A percentile compares a stretch with the other conserved stretches of the same genome.
These are phyloP conservation scores for Hassar affinis DNA, from an alignment of 2,113 vertebrate genomes.

Conservation along the genomic window DNA sequence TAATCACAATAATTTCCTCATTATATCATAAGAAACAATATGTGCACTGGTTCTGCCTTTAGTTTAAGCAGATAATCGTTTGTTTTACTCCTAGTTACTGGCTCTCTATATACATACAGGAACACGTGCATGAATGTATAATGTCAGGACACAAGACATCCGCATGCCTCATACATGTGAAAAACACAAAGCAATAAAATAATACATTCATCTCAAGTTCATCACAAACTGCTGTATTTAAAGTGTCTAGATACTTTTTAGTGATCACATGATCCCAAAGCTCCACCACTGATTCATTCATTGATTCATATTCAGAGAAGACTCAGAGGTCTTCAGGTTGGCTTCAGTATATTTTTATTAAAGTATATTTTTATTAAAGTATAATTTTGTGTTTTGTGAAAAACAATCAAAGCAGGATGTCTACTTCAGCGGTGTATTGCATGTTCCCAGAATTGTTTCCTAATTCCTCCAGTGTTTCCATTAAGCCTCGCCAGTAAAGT, in stretches of 20 bases:
- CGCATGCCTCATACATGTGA: not conserved
- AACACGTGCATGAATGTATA: not conserved
- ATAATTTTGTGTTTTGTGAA: not conserved
- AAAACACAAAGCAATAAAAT: not conserved
- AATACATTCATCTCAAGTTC: not conserved
- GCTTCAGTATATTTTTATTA: too few species aligned
- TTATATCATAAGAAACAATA: too few species aligned
- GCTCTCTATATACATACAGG: not conserved
- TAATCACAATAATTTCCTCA: too few species aligned
- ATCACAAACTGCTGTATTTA: not conserved
- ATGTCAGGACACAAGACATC: not conserved
- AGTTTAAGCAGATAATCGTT: too few species aligned
- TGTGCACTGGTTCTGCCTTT: too few species aligned
- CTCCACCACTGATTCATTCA: not conserved
- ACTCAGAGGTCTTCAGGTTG: not conserved
- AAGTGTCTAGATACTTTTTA: not conserved
- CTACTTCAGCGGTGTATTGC: not conserved
- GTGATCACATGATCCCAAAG: not conserved
- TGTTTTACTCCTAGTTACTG: not conserved
- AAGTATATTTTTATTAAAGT: too few species aligned
- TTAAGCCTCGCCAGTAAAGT: not conserved
- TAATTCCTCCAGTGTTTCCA: not conserved
- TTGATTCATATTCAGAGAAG: not conserved
- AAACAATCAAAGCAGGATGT: not conserved
- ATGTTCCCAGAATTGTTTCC: constrained; percentile 8